Evolutionary conservation across 1,140 invertebrate species (phyloP).

Genomic region (Drosophila parabipectinata): DNA sequence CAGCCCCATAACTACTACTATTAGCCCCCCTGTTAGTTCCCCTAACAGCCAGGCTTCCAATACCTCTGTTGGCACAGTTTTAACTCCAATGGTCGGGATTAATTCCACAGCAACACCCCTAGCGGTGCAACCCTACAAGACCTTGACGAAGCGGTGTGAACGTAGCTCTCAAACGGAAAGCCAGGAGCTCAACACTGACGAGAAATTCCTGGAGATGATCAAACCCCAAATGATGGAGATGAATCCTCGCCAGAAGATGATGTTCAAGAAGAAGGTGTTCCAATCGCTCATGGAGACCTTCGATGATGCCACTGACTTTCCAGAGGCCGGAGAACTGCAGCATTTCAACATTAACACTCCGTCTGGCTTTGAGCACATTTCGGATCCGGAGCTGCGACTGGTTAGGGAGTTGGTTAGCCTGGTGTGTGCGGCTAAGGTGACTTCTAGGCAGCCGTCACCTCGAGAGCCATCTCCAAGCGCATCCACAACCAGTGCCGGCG

Average conservation of each 20-base stretch:
- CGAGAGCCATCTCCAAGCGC: background rate
- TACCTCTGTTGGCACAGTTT: background rate
- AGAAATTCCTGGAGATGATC: slow-evolving; percentile 66
- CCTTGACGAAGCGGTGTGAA: slow-evolving; percentile 23
- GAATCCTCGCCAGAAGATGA: slow-evolving; percentile 70
- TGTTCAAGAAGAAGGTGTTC: slow-evolving; percentile 67
- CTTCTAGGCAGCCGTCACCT: background rate
- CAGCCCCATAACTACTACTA: slow-evolving; percentile 3
- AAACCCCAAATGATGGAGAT: slow-evolving; percentile 63
- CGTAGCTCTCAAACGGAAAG: slow-evolving; percentile 37
- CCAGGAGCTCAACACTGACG: slow-evolving; percentile 41
- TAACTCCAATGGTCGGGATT: background rate
- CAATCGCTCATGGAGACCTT: slow-evolving; percentile 70
- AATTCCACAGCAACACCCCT: background rate
- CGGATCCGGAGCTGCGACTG: slow-evolving; percentile 47
- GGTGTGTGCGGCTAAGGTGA: slow-evolving; percentile 50
- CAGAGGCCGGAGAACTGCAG: slow-evolving; percentile 51
- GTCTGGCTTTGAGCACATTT: slow-evolving; percentile 53
- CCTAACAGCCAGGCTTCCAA: background rate
- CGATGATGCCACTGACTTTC: slow-evolving; percentile 72
- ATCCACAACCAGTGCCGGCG: background rate
- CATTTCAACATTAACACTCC: slow-evolving; percentile 74
- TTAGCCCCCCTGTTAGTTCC: background rate
- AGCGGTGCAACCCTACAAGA: background rate
- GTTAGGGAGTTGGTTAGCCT: slow-evolving; percentile 58